Base-by-base conservation (phyloP, 2,797 vertebrate species). In the Siniperca scherzeri region DNA sequence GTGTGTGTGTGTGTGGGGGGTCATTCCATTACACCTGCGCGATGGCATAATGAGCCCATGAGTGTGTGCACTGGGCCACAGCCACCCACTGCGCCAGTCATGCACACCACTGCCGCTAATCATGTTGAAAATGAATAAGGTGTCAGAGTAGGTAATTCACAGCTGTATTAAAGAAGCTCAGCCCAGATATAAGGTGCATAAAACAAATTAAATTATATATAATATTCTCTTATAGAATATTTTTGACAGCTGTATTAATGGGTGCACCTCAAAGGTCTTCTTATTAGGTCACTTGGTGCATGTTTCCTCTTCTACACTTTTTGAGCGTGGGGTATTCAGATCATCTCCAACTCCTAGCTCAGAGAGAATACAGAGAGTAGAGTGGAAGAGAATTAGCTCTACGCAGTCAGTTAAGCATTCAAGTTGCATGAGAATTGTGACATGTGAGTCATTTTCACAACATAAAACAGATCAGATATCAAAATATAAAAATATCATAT, bases 221-320 rank as follows among this genome's bases (percentile, higher is more conserved):
- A 90, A 90, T 91, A 82, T 90, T 83, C 71, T 69, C 74, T 83
- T 88, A 67, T 87, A 73, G 80, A 80, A 75, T 82, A 65, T 91
- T 85, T 74, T 85, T 84, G 95, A 94, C 95, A 95, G 94, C 89
- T 84, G 86, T 91, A 95, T 95, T 95, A 95, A 96, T 94, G 93
- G 84, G 78, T 1, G 59, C 82, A 84, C 91, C 90, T 93, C 85
- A 93, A 93, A 95, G 93, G 91, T 91, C 89, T 89, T 91, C 87
- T 95, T 95, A 93, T 95, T 95, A 95, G 94, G 95, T 94, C 94
- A 94, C 81, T 70, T 89, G 87, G 86, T 93, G 79, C 83, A 82
- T 74, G 81, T 83, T 91, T 90, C 82, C 90, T 81, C 88, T 76
- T 83, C 53, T 73, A 64, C 55, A 83, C 62, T 88, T 75, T 74